Evolutionary conservation across 2,797 vertebrate genomes (phyloP).

Genomic region (Semaprochilodus insignis): DNA sequence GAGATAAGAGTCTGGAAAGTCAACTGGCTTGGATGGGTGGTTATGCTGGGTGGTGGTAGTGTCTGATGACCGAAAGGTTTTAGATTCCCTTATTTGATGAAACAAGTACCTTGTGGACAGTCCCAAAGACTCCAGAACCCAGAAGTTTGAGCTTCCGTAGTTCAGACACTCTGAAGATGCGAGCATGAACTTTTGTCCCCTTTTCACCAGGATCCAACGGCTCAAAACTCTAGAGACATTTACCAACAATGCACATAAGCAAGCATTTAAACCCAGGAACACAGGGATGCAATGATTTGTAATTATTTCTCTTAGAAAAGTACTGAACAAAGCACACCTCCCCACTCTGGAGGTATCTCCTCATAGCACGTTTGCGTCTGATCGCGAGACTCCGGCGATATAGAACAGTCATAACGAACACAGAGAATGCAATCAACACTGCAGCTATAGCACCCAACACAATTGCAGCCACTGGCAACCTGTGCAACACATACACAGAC

Average conservation of each 20-base stretch:
- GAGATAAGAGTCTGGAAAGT: slow-evolving; percentile 17
- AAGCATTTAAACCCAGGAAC: background rate
- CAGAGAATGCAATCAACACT: slow-evolving; percentile 76
- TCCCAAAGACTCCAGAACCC: slow-evolving; percentile 90
- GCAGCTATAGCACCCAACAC: slow-evolving; percentile 80
- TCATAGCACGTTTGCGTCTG: slow-evolving; percentile 91
- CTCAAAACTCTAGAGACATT: slow-evolving; percentile 83
- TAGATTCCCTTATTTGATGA: background rate
- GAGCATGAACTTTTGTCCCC: slow-evolving; percentile 85
- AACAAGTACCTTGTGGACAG: slow-evolving; percentile 88
- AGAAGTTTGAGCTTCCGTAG: slow-evolving; percentile 89
- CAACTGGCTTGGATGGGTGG: background rate
- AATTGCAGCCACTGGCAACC: slow-evolving; percentile 77
- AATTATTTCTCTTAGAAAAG: background rate
- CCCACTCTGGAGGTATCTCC: slow-evolving; percentile 91
- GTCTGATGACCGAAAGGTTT: background rate
- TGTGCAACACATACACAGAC: slow-evolving; percentile 54
- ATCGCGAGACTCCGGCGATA: slow-evolving; percentile 89
- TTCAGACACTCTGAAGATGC: slow-evolving; percentile 89
- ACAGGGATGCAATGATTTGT: background rate
- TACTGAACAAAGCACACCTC: slow-evolving; percentile 75
- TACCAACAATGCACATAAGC: slow-evolving; percentile 7
- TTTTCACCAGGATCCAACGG: slow-evolving; percentile 91
- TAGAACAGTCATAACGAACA: slow-evolving; percentile 81
- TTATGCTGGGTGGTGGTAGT: background rate